phyloP scores from a whole-genome alignment of 2,888 invertebrate genomes.

The Drosophila robusta region DNA sequence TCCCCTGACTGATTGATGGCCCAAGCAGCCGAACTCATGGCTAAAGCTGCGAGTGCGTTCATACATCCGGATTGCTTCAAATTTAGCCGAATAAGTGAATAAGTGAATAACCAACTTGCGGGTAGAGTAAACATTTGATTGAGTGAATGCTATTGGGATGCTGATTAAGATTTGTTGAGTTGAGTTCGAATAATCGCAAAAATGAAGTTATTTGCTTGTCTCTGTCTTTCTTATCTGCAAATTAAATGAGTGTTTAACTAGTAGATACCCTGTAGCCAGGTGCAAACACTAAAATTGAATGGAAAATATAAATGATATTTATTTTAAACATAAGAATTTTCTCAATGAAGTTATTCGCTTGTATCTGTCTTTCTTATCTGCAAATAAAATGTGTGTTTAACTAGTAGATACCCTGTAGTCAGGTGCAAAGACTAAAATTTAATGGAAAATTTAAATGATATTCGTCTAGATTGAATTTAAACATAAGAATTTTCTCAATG shows the following conservation, averaged over 20 bases:
- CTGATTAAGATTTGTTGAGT: slow-evolving; percentile 63
- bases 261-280: background rate
- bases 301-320: too few relatives aligned
- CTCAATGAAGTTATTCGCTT: too few relatives aligned
- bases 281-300: too few relatives aligned
- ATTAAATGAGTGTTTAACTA: background rate
- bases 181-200: slow-evolving; percentile 15
- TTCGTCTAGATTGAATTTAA: too few relatives aligned
- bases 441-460: too few relatives aligned
- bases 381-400: too few relatives aligned
- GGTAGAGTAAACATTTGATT: slow-evolving; percentile 44
- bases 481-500: too few relatives aligned
- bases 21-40: slow-evolving; percentile 8
- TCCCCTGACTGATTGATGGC: slow-evolving; percentile 80
- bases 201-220: too few relatives aligned
- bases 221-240: too few relatives aligned
- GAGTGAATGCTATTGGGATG: slow-evolving; percentile 45
- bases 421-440: background rate
- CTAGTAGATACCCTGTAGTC: too few relatives aligned
- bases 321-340: too few relatives aligned
- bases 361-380: too few relatives aligned
- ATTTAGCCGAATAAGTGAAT: slow-evolving; percentile 29
- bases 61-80: slow-evolving; percentile 29
- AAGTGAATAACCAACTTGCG: slow-evolving; percentile 17
- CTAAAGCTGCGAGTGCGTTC: slow-evolving; percentile 3